These are phyloP conservation scores for Chaetodon trifasciatus DNA, from an alignment of 2,797 vertebrate species.

Conservation along the genomic window DNA sequence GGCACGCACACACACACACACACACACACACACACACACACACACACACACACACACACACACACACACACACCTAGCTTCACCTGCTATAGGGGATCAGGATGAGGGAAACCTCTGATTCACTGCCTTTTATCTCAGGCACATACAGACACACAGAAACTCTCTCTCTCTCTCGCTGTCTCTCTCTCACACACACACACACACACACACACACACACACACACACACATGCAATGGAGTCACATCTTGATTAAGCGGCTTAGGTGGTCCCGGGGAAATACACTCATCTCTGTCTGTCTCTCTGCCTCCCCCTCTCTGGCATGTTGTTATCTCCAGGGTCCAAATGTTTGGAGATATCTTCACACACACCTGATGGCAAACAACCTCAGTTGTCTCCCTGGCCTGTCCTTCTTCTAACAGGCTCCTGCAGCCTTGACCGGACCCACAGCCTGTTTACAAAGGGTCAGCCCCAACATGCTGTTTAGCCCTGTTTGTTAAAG, in stretches of 20 bases:
- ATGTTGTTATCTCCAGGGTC: constrained; percentile 83
- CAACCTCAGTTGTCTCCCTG: constrained; percentile 76
- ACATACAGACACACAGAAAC: constrained; percentile 59
- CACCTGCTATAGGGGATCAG: constrained; percentile 74
- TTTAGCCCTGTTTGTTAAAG: constrained; percentile 71
- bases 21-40: constrained; percentile 52
- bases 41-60: constrained; percentile 54
- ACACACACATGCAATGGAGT: constrained; percentile 65
- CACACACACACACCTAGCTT: constrained; percentile 55
- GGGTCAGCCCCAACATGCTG: constrained; percentile 61
- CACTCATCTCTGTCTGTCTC: constrained; percentile 80
- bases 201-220: constrained; percentile 52
- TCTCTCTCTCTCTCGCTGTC: constrained; percentile 22
- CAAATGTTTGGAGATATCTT: constrained; percentile 86
- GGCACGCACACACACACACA: constrained; percentile 56
- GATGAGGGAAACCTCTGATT: constrained; percentile 82
- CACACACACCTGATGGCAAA: constrained; percentile 83
- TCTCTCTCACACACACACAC: constrained; percentile 38
- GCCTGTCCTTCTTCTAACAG: constrained; percentile 77
- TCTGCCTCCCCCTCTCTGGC: constrained; percentile 74
- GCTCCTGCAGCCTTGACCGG: constrained; percentile 75
- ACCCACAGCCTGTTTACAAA: constrained; percentile 75
- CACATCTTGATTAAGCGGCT: constrained; percentile 85
- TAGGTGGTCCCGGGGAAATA: constrained; percentile 82
- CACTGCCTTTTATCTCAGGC: constrained; percentile 76